Conservation (phyloP, 2,797 vertebrate genomes). For the Glyptemys insculpta region DNA sequence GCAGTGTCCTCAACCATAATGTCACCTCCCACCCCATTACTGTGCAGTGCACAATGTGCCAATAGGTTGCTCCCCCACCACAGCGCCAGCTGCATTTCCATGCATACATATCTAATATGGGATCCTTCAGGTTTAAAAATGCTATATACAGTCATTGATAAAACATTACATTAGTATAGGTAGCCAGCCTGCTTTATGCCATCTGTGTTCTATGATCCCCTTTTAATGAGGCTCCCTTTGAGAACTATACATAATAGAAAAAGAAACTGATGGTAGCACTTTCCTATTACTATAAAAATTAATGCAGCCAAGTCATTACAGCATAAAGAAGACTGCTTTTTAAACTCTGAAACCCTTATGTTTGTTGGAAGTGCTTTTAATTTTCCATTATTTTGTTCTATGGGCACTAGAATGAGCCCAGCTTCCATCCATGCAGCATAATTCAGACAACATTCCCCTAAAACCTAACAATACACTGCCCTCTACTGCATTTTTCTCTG, state of each 20-base stretch:
- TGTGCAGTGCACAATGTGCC: background rate
- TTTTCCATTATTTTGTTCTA: conserved; percentile 71
- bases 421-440: conserved; percentile 41
- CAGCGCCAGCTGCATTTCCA: conserved; percentile 57
- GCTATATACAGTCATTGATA: conserved; percentile 65
- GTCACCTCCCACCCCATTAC: background rate
- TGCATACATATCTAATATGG: conserved; percentile 52
- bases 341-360: conserved; percentile 41
- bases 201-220: conserved; percentile 44
- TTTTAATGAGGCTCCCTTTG: conserved; percentile 69
- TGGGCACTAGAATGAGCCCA: conserved; percentile 23
- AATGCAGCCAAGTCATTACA: conserved; percentile 56
- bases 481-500: conserved; percentile 73
- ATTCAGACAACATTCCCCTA: conserved; percentile 37
- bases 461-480: conserved; percentile 78
- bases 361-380: conserved; percentile 62
- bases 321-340: conserved; percentile 31
- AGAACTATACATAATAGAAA: conserved; percentile 37
- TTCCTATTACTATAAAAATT: conserved; percentile 69
- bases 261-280: conserved; percentile 55
- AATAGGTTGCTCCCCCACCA: conserved; percentile 20
- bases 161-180: conserved; percentile 70
- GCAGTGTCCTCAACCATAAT: background rate
- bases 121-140: conserved; percentile 69
- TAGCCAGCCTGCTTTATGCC: conserved; percentile 66